phyloP scores from a whole-genome alignment of 2,113 vertebrate species.

The Rhinolophus ferrumequinum region DNA sequence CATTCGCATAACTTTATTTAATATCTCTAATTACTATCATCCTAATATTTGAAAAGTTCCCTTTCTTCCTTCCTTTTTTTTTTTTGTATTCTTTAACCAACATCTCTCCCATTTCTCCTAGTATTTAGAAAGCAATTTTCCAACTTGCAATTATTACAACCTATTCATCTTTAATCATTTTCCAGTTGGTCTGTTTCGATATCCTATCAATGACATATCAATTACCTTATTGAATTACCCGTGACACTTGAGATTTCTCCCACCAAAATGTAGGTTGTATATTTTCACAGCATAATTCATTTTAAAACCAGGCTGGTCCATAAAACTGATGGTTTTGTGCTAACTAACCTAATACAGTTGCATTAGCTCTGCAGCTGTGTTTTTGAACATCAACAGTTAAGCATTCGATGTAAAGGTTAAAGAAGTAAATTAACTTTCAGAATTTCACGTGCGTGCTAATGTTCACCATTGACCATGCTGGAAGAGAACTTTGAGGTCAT shows the following conservation, averaged over 20 bases:
- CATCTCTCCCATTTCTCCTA: neutral
- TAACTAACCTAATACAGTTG: neutral
- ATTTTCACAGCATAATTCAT: neutral
- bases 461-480: neutral
- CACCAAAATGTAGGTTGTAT: neutral
- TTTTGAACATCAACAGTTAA: neutral
- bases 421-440: neutral
- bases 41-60: neutral
- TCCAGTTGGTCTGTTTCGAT: neutral
- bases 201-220: neutral
- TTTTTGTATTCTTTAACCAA: neutral
- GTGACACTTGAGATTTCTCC: neutral
- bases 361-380: too few species aligned
- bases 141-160: neutral
- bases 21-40: neutral
- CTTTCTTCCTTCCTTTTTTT: too few species aligned
- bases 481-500: conserved; percentile 51
- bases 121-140: neutral
- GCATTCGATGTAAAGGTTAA: neutral
- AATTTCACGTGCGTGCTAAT: neutral
- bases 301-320: neutral
- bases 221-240: neutral
- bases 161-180: neutral
- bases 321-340: neutral
- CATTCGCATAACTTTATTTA: neutral